Conservation (phyloP, 30 jellyfish, hydroid and myxozoan species). For the Pseudorhiza aurosa region DNA sequence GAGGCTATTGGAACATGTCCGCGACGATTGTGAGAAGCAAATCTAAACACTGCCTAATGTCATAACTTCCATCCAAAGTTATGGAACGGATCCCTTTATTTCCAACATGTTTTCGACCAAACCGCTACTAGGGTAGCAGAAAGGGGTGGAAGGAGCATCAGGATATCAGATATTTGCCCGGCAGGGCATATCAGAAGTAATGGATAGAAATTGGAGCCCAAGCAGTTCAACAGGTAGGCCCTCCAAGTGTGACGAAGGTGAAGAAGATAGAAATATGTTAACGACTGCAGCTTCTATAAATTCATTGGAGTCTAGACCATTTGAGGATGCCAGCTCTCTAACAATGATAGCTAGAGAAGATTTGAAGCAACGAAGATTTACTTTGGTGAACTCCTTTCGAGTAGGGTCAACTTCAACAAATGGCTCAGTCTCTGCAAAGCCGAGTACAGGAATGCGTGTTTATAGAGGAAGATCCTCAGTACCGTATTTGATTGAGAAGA, state of each 20-base stretch:
- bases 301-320: not conserved
- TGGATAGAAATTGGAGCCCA: too few relatives aligned
- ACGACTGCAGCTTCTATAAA: slow-evolving; percentile 6
- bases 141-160: too few relatives aligned
- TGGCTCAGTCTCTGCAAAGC: slow-evolving; percentile 15
- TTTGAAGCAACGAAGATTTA: slow-evolving; percentile 1
- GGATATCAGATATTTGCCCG: too few relatives aligned
- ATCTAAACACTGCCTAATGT: too few relatives aligned
- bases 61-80: too few relatives aligned
- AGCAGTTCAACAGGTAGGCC: too few relatives aligned
- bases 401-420: slow-evolving; percentile 7
- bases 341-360: slow-evolving; percentile 5
- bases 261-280: not conserved
- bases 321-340: slow-evolving; percentile 9
- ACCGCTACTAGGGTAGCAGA: too few relatives aligned
- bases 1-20: too few relatives aligned
- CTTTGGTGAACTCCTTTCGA: slow-evolving; percentile 32
- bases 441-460: slow-evolving; percentile 13
- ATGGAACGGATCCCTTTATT: too few relatives aligned
- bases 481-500: slow-evolving; percentile 17
- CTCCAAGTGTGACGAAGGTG: not conserved
- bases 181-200: too few relatives aligned
- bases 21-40: too few relatives aligned
- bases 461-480: slow-evolving; percentile 44
- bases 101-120: too few relatives aligned